A percentile compares a stretch with the other conserved stretches of the same genome.
Conservation (phyloP, 2,797 vertebrate genomes). For the Syngnathus rostellatus region DNA sequence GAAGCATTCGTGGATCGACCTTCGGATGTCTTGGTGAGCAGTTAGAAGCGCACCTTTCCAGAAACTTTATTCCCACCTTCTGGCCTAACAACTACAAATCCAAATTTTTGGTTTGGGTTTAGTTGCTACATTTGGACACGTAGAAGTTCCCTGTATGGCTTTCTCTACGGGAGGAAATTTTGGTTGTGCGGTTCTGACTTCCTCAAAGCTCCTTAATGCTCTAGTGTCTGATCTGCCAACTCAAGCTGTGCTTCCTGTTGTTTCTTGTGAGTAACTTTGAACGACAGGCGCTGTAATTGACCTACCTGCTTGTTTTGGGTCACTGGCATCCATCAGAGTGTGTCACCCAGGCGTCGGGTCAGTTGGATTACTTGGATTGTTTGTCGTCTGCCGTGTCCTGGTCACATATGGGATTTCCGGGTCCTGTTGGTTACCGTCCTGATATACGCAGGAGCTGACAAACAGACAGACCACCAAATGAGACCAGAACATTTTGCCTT, state of each 20-base stretch:
- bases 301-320: slow-evolving; percentile 37
- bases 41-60: too few species aligned
- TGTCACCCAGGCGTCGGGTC: slow-evolving; percentile 29
- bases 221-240: background rate
- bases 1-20: too few species aligned
- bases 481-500: slow-evolving; percentile 22
- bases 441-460: slow-evolving; percentile 26
- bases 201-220: background rate
- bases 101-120: too few species aligned
- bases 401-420: slow-evolving; percentile 5
- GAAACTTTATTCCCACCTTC: too few species aligned
- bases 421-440: slow-evolving; percentile 2
- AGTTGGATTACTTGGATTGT: slow-evolving; percentile 35
- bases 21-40: too few species aligned
- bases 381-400: slow-evolving; percentile 35
- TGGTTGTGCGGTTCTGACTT: background rate
- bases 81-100: too few species aligned
- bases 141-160: too few species aligned
- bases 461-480: slow-evolving; percentile 2
- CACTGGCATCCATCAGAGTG: slow-evolving; percentile 31
- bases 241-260: background rate
- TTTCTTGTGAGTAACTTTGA: background rate
- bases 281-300: slow-evolving; percentile 13
- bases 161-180: too few species aligned
- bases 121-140: too few species aligned